These are phyloP conservation scores for Mya arenaria DNA, from an alignment of 1,140 invertebrate genomes.

Conservation along the genomic window DNA sequence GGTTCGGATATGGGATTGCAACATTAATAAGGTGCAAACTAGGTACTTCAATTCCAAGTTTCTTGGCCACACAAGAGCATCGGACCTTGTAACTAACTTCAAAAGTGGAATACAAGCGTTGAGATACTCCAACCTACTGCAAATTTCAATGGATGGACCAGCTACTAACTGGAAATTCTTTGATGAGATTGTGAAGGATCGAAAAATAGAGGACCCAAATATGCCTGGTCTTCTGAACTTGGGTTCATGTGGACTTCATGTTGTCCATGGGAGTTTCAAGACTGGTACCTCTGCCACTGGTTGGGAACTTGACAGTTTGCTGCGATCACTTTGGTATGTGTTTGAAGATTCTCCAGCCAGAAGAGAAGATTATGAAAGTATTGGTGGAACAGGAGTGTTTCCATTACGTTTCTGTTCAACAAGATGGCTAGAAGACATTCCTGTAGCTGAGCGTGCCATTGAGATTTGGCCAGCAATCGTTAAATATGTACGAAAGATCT, in stretches of 20 bases:
- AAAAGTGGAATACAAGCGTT: constrained; percentile 18
- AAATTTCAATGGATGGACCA: constrained; percentile 67
- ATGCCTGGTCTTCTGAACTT: constrained; percentile 47
- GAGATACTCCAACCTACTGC: constrained; percentile 37
- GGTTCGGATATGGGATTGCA: constrained; percentile 54
- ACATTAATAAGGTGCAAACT: constrained; percentile 43
- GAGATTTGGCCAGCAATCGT: constrained; percentile 35
- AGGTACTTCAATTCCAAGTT: constrained; percentile 60
- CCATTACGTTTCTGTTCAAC: constrained; percentile 30
- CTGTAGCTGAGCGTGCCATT: constrained; percentile 36
- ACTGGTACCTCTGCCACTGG: constrained; percentile 17
- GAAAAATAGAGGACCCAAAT: constrained; percentile 37
- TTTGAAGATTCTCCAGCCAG: constrained; percentile 81
- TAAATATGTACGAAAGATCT: constrained; percentile 43
- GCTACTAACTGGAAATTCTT: constrained; percentile 65
- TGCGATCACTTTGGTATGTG: constrained; percentile 23
- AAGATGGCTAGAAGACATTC: constrained; percentile 46
- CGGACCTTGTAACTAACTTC: constrained; percentile 57
- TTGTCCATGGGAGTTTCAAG: constrained; percentile 55
- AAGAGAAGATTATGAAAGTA: constrained; percentile 84
- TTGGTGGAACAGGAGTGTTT: constrained; percentile 39
- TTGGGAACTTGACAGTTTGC: constrained; percentile 46
- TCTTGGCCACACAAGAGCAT: constrained; percentile 55
- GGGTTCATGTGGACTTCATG: constrained; percentile 58
- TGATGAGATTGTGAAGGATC: constrained; percentile 50